Evolutionary conservation across 2,888 invertebrate species (phyloP), one percentile per base, ranked within the genome.

Genomic region (Agrilus cyanescens): DNA sequence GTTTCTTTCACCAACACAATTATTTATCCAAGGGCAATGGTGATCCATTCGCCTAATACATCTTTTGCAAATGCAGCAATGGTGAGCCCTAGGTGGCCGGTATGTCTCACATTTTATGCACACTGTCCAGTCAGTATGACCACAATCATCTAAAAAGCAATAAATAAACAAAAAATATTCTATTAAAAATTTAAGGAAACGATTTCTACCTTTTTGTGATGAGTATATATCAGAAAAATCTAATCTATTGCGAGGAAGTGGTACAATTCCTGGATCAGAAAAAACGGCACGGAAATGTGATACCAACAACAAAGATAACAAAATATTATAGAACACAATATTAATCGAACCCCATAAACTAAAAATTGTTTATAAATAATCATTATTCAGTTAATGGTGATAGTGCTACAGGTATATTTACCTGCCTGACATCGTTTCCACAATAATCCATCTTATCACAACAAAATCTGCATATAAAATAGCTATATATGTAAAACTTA

Each of bases 21-120:
- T 93, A 63, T 93, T 93, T 37, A 91, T 89, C 87, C 87, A 88
- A 4, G 87, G 85, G 67, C 85, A 86, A 64, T 90, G 89, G 65
- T 91, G 89, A 61, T 86, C 85, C 85, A 85, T 85, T 58, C 80
- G 71, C 48, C 78, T 68, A 46, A 90, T 80, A 60, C 89, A 89
- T 48, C 87, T 71, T 55, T 84, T 81, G 60, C 89, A 91, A 51
- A 89, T 84, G 53, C 87, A 76, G 66, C 90, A 91, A 62, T 91
- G 89, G 65, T 89, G 88, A 6, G 89, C 88, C 51, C 86, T 67
- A 1, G 88, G 88, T 7, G 89, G 89, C 38, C 85, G 69, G 64
- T 85, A 79, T 38, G 86, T 81, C 69, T 88, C 82, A 62, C 86
- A 86, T 54, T 88, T 69, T 45, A 81, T 73, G 65, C 86, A 84